A percentile compares a stretch with the other conserved stretches of the same genome.
phyloP scores from a whole-genome alignment of 2,113 vertebrate species.

The Apodemus sylvaticus region DNA sequence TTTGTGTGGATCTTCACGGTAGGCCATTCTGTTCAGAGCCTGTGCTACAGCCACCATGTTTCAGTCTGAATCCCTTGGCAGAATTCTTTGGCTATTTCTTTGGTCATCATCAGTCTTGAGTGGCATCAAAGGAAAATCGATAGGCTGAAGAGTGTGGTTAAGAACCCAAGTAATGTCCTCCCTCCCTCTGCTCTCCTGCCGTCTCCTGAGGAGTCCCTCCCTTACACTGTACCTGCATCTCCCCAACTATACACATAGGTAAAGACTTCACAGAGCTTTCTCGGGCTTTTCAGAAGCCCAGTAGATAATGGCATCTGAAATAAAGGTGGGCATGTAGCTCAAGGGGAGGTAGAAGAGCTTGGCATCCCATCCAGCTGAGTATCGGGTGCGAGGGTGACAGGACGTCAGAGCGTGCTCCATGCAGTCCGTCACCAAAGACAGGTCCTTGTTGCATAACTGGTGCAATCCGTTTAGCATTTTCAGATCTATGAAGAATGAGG shows the following conservation, averaged over 20 bases:
- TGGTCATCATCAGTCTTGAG: not conserved
- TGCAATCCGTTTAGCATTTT: rapidly evolving
- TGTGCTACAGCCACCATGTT: not conserved
- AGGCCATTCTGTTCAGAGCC: not conserved
- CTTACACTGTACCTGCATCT: too few species aligned
- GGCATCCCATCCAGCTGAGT: conserved; percentile 90
- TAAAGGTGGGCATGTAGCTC: conserved; percentile 82
- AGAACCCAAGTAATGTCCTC: too few species aligned
- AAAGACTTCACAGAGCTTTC: not conserved
- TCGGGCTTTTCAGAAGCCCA: rapidly evolving
- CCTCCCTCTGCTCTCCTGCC: too few species aligned
- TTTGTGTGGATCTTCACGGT: not conserved
- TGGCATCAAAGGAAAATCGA: too few species aligned
- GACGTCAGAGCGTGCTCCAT: conserved; percentile 90
- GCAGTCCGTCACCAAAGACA: conserved; percentile 85
- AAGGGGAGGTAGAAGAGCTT: conserved; percentile 90
- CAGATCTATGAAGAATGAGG: not conserved
- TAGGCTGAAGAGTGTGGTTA: too few species aligned
- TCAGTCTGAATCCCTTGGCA: not conserved
- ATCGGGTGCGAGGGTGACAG: conserved; percentile 86
- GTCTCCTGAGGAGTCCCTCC: too few species aligned
- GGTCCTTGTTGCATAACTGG: rapidly evolving
- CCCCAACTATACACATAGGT: too few species aligned
- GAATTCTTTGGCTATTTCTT: not conserved
- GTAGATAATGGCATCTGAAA: not conserved